Evolutionary conservation across 2,888 invertebrate genomes (phyloP), one percentile per base, ranked within the genome.

Genomic region (Neria commutata): DNA sequence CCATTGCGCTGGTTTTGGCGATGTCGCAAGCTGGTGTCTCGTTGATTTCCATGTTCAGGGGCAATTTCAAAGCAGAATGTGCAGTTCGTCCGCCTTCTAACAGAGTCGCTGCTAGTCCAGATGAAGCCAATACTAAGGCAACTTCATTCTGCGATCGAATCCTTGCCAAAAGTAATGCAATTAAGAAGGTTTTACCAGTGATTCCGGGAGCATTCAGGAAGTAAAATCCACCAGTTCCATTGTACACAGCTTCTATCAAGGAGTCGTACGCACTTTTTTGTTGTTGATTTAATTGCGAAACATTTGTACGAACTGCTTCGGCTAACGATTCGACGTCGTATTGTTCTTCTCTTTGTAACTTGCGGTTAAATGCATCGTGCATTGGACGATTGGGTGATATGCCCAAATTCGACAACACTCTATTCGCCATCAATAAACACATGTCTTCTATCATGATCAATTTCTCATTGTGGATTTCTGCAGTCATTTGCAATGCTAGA

Each of bases 11-110:
- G 34, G 14, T 25, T 1, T 58, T 62, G 24, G 50, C 52, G 25
- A 65, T 59, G 54, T 67, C 63, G 51, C 64, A 62, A 26, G 26
- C 54, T 58, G 60, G 58, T 53, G 47, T 37, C 26, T 50, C 59
- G 29, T 24, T 23, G 54, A 42, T 51, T 54, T 55, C 47, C 33
- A 54, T 61, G 23, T 60, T 53, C 19, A 63, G 37, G 17, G 55
- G 58, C 49, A 60, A 47, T 23, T 58, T 53, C 16, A 60, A 26
- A 1, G 56, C 56, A 48, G 54, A 49, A 49, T 60, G 54, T 26
- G 56, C 54, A 29, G 62, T 59, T 50, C 52, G 46, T 5, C 61
- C 46, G 19, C 61, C 58, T 25, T 56, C 52, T 34, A 61, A 56
- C n/a, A 58, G 26, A 14, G 56, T 61, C 2, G 54, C 63, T 24